Evolutionary conservation across 2,888 invertebrate species (phyloP).

Genomic region (Epistrophe grossulariae): DNA sequence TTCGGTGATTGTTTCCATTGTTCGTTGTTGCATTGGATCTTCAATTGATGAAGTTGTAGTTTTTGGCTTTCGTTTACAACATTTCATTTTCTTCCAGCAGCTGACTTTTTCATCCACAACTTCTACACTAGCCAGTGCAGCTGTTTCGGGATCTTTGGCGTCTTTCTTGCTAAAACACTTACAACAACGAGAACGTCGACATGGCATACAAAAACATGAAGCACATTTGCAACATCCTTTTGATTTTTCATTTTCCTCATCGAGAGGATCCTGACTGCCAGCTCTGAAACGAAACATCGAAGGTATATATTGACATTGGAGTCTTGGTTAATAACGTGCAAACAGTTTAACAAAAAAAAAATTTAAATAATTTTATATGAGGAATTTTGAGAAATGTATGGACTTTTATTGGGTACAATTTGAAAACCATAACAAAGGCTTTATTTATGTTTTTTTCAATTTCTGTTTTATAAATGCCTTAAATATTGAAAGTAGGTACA

Average conservation of each 20-base stretch:
- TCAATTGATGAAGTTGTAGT: slow-evolving; percentile 79
- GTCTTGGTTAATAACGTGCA: slow-evolving; percentile 42
- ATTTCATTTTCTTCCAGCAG: slow-evolving; percentile 82
- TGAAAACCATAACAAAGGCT: too few species aligned
- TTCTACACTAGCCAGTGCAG: slow-evolving; percentile 79
- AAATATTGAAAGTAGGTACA: too few species aligned
- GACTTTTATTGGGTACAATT: too few species aligned
- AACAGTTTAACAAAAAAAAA: neutral
- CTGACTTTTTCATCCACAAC: slow-evolving; percentile 81
- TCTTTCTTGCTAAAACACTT: slow-evolving; percentile 80
- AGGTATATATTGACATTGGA: slow-evolving; percentile 45
- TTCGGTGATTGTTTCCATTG: slow-evolving; percentile 77
- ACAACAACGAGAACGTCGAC: slow-evolving; percentile 81
- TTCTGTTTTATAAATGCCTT: too few species aligned
- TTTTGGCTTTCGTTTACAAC: slow-evolving; percentile 84
- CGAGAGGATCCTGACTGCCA: slow-evolving; percentile 82
- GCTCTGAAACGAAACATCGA: slow-evolving; percentile 77
- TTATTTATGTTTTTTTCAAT: too few species aligned
- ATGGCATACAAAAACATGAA: slow-evolving; percentile 82
- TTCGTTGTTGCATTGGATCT: slow-evolving; percentile 56
- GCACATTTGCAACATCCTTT: slow-evolving; percentile 80
- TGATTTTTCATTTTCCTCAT: slow-evolving; percentile 78
- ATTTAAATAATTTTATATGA: neutral
- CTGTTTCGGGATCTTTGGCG: slow-evolving; percentile 76
- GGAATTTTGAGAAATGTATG: too few species aligned